Conservation (phyloP, 2,888 invertebrate genomes). For the Theretra japonica region DNA sequence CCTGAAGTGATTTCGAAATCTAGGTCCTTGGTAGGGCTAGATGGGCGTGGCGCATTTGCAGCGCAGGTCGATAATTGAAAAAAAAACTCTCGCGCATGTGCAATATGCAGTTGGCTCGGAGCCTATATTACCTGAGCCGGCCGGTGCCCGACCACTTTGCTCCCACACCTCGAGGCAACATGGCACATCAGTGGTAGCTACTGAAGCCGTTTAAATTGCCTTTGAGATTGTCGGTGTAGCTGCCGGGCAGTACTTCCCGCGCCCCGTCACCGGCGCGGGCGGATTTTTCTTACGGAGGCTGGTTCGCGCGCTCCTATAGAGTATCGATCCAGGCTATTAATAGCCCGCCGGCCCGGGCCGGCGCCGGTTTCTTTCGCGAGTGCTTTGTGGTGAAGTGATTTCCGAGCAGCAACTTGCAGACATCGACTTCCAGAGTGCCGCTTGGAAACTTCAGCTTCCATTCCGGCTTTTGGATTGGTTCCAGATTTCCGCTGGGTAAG, state of each 20-base stretch:
- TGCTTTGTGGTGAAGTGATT: background rate
- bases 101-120: slow-evolving; percentile 13
- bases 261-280: background rate
- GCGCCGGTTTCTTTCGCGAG: background rate
- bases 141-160: background rate
- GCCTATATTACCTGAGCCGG: background rate
- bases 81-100: slow-evolving; percentile 23
- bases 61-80: slow-evolving; percentile 3
- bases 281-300: background rate
- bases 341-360: slow-evolving; percentile 3
- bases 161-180: background rate
- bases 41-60: slow-evolving; percentile 29
- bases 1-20: background rate
- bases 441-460: background rate
- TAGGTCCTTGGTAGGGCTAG: background rate
- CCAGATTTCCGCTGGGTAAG: too few relatives aligned
- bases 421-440: background rate
- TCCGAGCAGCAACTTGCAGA: background rate
- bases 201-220: background rate
- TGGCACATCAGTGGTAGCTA: background rate
- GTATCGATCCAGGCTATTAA: background rate
- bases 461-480: background rate
- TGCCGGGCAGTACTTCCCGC: background rate
- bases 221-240: background rate
- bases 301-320: background rate